phyloP scores from a whole-genome alignment of 64 coral and sea anemone genomes.

The Montipora sp. region DNA sequence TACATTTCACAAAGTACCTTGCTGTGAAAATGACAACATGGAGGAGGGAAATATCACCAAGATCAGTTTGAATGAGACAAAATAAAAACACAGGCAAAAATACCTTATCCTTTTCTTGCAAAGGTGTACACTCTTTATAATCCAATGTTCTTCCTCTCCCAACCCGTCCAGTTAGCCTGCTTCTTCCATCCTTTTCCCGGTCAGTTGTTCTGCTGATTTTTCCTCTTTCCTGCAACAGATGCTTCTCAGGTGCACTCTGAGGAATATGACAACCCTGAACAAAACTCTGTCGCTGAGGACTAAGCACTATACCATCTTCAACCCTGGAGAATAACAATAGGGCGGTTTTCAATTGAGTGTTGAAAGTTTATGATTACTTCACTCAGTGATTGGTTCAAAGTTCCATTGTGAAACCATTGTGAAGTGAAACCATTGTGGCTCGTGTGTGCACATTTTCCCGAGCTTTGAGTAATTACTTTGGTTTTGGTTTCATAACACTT shows the following conservation, averaged over 20 bases:
- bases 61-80: not conserved
- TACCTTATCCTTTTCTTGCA: slow-evolving; percentile 68
- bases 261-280: slow-evolving; percentile 90
- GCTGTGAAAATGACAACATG: too few species aligned
- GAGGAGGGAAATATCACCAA: not conserved
- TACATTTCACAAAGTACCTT: too few species aligned
- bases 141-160: slow-evolving; percentile 71
- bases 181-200: slow-evolving; percentile 85
- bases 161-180: slow-evolving; percentile 86
- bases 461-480: too few species aligned
- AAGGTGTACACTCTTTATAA: slow-evolving; percentile 66
- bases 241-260: slow-evolving; percentile 85
- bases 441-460: too few species aligned
- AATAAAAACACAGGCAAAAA: not conserved
- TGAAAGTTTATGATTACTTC: too few species aligned
- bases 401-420: too few species aligned
- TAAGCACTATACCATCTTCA: slow-evolving; percentile 93
- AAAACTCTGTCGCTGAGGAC: slow-evolving; percentile 94
- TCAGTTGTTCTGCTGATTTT: slow-evolving; percentile 83
- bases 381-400: too few species aligned
- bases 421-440: too few species aligned
- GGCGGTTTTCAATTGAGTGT: too few species aligned
- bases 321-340: slow-evolving; percentile 25
- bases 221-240: slow-evolving; percentile 66
- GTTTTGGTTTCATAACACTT: too few species aligned